Conservation (phyloP, 2,113 vertebrate genomes). For the Larimichthys crocea region DNA sequence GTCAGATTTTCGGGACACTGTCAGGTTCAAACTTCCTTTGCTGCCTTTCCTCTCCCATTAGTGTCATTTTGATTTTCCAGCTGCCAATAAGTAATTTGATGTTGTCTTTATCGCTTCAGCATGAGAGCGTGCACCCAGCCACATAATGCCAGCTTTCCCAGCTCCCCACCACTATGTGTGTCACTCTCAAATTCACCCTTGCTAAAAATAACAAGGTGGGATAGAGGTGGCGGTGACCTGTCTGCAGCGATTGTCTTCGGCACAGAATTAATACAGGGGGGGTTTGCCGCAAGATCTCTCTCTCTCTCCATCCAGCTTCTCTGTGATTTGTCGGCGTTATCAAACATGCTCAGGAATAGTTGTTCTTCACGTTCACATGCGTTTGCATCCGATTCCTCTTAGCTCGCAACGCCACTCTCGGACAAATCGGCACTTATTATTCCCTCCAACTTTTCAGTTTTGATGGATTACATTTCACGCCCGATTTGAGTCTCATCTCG, state of each 20-base stretch:
- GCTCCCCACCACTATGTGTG: constrained; percentile 39
- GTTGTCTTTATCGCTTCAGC: constrained; percentile 64
- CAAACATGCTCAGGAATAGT: constrained; percentile 2
- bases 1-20: constrained; percentile 35
- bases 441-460: background rate
- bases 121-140: constrained; percentile 44
- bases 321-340: constrained; percentile 1
- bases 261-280: constrained; percentile 53
- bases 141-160: constrained; percentile 58
- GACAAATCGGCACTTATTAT: background rate
- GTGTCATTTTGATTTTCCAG: constrained; percentile 66
- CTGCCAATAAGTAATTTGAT: constrained; percentile 71
- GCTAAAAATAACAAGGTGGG: constrained; percentile 73
- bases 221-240: constrained; percentile 62
- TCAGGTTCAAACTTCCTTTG: constrained; percentile 38
- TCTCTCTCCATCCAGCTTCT: constrained; percentile 7
- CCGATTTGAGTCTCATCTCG: background rate
- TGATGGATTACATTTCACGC: background rate
- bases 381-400: background rate
- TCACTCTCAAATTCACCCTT: constrained; percentile 57
- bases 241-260: constrained; percentile 56
- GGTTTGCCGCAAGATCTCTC: constrained; percentile 35
- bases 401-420: background rate
- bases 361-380: background rate
- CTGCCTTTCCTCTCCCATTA: constrained; percentile 45